Percentiles rank a stretch among this genome's conserved stretches.
phyloP scores from a whole-genome alignment of 2,888 invertebrate species.

The Acanthopleura granulata region DNA sequence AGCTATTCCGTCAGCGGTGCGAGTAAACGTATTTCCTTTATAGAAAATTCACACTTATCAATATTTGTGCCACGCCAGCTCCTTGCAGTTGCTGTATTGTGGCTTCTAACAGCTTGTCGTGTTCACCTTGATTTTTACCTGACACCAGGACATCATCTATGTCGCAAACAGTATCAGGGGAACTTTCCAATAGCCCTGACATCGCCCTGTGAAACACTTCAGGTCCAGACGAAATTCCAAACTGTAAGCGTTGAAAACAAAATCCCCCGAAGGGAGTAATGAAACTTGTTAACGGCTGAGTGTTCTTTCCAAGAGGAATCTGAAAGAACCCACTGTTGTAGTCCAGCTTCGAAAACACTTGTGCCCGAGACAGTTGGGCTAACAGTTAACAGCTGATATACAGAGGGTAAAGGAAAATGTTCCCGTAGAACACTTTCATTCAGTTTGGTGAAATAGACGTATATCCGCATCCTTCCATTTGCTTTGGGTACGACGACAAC shows the following conservation, averaged over 20 bases:
- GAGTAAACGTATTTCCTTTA: slow-evolving; percentile 21
- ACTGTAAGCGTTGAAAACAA: slow-evolving; percentile 39
- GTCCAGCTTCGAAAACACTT: slow-evolving; percentile 35
- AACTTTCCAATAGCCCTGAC: slow-evolving; percentile 41
- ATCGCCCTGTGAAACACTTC: slow-evolving; percentile 69
- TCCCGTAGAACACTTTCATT: slow-evolving; percentile 29
- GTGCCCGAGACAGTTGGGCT: slow-evolving; percentile 22
- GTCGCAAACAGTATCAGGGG: slow-evolving; percentile 28
- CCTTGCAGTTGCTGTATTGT: slow-evolving; percentile 23
- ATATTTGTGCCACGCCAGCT: slow-evolving; percentile 26
- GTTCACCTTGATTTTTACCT: slow-evolving; percentile 22
- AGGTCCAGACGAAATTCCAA: slow-evolving; percentile 62
- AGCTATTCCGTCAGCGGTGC: slow-evolving; percentile 13
- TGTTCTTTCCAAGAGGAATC: slow-evolving; percentile 23
- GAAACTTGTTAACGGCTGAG: slow-evolving; percentile 38
- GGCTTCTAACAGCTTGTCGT: slow-evolving; percentile 25
- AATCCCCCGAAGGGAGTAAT: slow-evolving; percentile 46
- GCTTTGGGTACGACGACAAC: slow-evolving; percentile 59
- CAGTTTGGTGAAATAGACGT: slow-evolving; percentile 30
- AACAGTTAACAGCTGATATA: slow-evolving; percentile 26
- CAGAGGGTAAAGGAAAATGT: slow-evolving; percentile 23
- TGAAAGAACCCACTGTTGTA: slow-evolving; percentile 33
- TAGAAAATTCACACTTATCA: slow-evolving; percentile 27
- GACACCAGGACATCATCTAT: slow-evolving; percentile 32
- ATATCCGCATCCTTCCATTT: slow-evolving; percentile 25